A percentile compares a stretch with the other conserved stretches of the same genome.
These are phyloP conservation scores for Penaeus vannamei DNA, from an alignment of 1,140 invertebrate species.

Conservation along the genomic window DNA sequence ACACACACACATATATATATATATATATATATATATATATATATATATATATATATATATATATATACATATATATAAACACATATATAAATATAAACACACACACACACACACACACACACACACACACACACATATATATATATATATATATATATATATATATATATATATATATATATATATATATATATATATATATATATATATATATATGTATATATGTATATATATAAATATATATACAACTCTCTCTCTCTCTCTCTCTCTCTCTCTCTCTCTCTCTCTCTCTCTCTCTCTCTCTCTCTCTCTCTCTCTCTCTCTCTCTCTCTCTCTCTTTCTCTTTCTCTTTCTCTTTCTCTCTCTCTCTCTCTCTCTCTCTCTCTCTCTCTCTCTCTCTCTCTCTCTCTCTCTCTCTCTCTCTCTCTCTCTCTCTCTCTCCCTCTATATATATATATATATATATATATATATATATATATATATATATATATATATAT, in stretches of 20 bases:
- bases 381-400: background rate
- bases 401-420: background rate
- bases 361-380: background rate
- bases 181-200: slow-evolving; percentile 18
- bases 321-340: no score
- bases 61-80: background rate
- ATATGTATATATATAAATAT: slow-evolving; percentile 25
- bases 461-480: background rate
- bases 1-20: background rate
- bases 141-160: slow-evolving; percentile 24
- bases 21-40: slow-evolving; percentile 22
- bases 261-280: background rate
- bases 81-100: no score
- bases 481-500: background rate
- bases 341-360: no score
- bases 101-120: background rate
- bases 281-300: background rate
- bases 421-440: background rate
- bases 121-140: background rate
- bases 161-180: slow-evolving; percentile 28
- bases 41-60: background rate
- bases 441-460: background rate
- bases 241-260: background rate
- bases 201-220: background rate
- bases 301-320: background rate